A percentile compares a stretch with the other conserved stretches of the same genome.
Conservation (phyloP, 2,888 invertebrate species). For the Calliphora vomitoria region DNA sequence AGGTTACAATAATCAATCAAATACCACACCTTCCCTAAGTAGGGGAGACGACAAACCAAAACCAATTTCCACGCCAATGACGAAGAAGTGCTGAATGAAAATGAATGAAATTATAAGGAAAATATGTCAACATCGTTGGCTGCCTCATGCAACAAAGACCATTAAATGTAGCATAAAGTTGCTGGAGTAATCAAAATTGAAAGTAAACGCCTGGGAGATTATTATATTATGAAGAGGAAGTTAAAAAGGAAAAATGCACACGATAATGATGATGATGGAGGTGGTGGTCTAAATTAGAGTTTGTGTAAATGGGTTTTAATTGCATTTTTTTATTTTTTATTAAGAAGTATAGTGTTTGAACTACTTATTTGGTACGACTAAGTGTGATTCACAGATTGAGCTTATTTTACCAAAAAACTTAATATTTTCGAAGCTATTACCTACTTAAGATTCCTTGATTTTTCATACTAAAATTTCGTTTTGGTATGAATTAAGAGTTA, state of each 20-base stretch:
- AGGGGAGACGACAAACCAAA: slow-evolving; percentile 27
- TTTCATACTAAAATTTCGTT: too few relatives aligned
- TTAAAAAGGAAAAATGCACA: slow-evolving; percentile 1
- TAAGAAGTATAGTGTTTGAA: too few relatives aligned
- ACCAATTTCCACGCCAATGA: slow-evolving; percentile 8
- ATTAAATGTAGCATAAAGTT: slow-evolving; percentile 63
- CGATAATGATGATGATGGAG: not conserved
- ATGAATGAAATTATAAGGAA: slow-evolving; percentile 5
- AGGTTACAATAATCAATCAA: slow-evolving; percentile 66
- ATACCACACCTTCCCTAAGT: slow-evolving; percentile 35
- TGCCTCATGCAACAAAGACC: slow-evolving; percentile 56
- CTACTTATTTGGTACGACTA: too few relatives aligned
- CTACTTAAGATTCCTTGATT: too few relatives aligned
- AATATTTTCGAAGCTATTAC: too few relatives aligned
- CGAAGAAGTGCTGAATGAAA: not conserved
- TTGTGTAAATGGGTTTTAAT: not conserved
- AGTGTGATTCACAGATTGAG: too few relatives aligned
- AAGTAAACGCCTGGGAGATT: slow-evolving; percentile 54
- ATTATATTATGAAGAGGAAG: slow-evolving; percentile 41
- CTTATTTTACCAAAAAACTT: too few relatives aligned
- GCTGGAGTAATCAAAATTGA: slow-evolving; percentile 57
- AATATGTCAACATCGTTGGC: slow-evolving; percentile 3
- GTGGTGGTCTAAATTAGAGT: not conserved
- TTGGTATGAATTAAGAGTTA: too few relatives aligned
- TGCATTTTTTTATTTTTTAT: not conserved